These are phyloP conservation scores for Dioctria linearis DNA, from an alignment of 2,888 invertebrate genomes.

Conservation along the genomic window DNA sequence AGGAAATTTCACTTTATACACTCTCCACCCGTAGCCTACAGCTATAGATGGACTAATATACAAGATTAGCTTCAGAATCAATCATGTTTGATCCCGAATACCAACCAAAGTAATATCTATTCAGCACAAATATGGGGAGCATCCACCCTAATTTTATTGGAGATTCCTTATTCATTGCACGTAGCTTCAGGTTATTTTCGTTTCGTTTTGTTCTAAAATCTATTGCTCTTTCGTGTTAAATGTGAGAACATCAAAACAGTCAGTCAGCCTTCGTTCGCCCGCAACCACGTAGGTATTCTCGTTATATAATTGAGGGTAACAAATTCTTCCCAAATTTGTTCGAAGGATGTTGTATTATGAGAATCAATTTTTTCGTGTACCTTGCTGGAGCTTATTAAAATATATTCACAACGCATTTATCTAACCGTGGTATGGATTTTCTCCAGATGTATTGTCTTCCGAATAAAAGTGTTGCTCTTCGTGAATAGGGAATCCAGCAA, in stretches of 20 bases:
- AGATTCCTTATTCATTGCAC: constrained; percentile 41
- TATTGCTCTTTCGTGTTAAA: constrained; percentile 44
- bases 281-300: background rate
- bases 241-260: constrained; percentile 43
- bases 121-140: constrained; percentile 45
- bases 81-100: constrained; percentile 48
- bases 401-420: constrained; percentile 1
- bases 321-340: constrained; percentile 8
- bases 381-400: background rate
- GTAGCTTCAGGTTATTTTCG: constrained; percentile 47
- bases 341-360: constrained; percentile 40
- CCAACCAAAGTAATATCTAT: constrained; percentile 50
- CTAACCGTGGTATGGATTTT: background rate
- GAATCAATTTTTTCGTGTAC: constrained; percentile 38
- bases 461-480: constrained; percentile 1
- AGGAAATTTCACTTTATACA: no score
- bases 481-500: background rate
- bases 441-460: background rate
- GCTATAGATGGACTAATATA: background rate
- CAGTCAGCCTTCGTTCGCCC: no score
- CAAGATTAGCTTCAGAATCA: constrained; percentile 31
- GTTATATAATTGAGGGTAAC: constrained; percentile 17
- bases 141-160: constrained; percentile 45
- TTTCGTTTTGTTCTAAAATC: constrained; percentile 46
- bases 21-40: background rate